These are phyloP conservation scores for Hyperoodon ampullatus DNA, from an alignment of 2,113 vertebrate species.

Conservation along the genomic window DNA sequence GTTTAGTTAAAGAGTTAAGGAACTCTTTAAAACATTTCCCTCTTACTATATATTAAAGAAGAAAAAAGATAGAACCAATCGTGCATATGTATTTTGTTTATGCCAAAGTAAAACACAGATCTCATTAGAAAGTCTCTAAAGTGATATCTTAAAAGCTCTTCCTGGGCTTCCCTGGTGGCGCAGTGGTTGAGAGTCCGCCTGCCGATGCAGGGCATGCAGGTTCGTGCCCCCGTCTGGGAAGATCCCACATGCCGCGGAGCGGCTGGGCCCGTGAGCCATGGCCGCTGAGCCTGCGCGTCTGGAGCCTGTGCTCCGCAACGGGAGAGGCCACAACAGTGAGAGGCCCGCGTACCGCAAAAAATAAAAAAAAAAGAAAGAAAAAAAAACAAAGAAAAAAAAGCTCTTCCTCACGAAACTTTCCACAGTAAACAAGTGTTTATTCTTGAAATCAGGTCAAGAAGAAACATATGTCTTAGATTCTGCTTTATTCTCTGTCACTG, in stretches of 20 bases:
- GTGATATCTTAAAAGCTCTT: neutral
- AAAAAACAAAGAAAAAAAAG: neutral
- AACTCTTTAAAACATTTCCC: neutral
- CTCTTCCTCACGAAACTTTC: neutral
- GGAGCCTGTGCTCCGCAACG: too few relatives aligned
- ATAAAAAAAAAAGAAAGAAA: neutral
- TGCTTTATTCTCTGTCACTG: neutral
- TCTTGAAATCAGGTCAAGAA: neutral
- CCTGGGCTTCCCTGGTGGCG: neutral
- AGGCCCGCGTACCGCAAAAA: too few relatives aligned
- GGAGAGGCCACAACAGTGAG: too few relatives aligned
- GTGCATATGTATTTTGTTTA: neutral
- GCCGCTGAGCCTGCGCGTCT: too few relatives aligned
- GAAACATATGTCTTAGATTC: neutral
- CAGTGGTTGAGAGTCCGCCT: too few relatives aligned
- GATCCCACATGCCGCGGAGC: too few relatives aligned
- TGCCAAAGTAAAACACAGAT: neutral
- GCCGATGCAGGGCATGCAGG: rapidly evolving
- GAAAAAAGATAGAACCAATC: neutral
- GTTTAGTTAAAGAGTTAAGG: neutral
- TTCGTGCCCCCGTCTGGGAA: too few relatives aligned
- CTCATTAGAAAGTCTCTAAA: neutral
- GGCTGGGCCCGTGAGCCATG: too few relatives aligned
- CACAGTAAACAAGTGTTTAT: neutral
- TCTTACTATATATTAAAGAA: neutral